These are phyloP conservation scores for Prietella phreatophila DNA, from an alignment of 2,113 vertebrate species.

Conservation along the genomic window DNA sequence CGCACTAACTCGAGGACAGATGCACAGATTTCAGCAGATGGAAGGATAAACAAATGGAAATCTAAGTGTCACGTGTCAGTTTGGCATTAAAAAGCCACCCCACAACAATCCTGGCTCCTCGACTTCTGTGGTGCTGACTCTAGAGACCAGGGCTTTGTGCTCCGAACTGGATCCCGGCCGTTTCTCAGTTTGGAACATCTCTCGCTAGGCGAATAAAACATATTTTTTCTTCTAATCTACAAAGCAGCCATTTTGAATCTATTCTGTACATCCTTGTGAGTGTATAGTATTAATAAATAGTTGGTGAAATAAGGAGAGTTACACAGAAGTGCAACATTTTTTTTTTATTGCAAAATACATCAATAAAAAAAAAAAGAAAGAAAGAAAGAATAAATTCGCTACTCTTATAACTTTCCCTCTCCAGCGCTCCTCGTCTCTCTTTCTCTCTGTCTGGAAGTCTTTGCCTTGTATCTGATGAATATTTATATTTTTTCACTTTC, in stretches of 20 bases:
- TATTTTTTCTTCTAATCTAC: not conserved
- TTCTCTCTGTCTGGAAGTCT: conserved; percentile 11
- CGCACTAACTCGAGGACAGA: not conserved
- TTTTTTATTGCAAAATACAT: not conserved
- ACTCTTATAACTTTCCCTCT: conserved; percentile 3
- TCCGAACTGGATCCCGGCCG: not conserved
- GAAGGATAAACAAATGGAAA: not conserved
- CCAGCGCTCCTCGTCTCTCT: not conserved
- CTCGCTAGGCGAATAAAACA: not conserved
- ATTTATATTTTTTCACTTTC: conserved; percentile 48
- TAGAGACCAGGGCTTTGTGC: conserved; percentile 18
- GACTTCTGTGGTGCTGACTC: conserved; percentile 3
- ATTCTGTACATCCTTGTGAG: not conserved
- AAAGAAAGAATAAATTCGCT: not conserved
- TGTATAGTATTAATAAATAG: not conserved
- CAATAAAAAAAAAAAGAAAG: not conserved
- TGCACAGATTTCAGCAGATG: not conserved
- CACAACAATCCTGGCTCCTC: not conserved
- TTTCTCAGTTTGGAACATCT: conserved; percentile 1
- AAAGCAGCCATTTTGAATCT: not conserved
- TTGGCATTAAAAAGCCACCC: not conserved
- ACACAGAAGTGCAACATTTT: not conserved
- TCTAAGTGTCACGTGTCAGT: conserved; percentile 15
- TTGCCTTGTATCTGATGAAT: conserved; percentile 40
- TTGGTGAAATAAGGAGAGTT: not conserved